Conservation (phyloP, 23 tunicate species). For the Botrylloides violaceus region DNA sequence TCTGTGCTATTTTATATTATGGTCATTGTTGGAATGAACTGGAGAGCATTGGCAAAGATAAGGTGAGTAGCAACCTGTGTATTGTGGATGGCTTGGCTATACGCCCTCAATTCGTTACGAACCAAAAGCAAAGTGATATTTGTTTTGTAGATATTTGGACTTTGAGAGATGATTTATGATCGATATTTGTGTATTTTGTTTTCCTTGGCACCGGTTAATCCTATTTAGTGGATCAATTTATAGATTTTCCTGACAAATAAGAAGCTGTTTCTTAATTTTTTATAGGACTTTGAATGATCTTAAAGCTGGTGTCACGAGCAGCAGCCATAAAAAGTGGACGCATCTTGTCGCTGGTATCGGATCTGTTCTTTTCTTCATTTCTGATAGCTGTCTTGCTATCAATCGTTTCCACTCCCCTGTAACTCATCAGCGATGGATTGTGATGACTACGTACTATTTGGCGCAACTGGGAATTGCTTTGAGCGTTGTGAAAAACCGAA, state of each 20-base stretch:
- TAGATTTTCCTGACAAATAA: no score
- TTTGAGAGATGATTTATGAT: no score
- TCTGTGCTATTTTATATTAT: slow-evolving; percentile 59
- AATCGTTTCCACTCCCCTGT: slow-evolving; percentile 75
- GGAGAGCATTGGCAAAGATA: slow-evolving; percentile 83
- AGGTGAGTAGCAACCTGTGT: slow-evolving; percentile 62
- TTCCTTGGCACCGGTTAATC: no score
- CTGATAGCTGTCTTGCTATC: slow-evolving; percentile 73
- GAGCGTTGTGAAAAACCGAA: slow-evolving; percentile 75
- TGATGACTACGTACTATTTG: slow-evolving; percentile 87
- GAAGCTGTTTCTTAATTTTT: no score
- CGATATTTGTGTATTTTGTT: no score
- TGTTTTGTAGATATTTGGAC: no score
- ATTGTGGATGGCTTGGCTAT: no score
- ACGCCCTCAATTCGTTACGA: no score
- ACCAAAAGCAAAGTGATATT: no score
- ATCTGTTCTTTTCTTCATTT: slow-evolving; percentile 55
- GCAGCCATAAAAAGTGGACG: slow-evolving; percentile 74
- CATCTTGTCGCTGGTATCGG: slow-evolving; percentile 82
- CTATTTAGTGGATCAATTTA: no score
- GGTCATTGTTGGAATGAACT: slow-evolving; percentile 67
- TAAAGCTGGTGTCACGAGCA: slow-evolving; percentile 72
- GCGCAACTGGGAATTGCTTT: slow-evolving; percentile 84
- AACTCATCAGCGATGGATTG: slow-evolving; percentile 82
- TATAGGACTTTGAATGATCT: slow-evolving; percentile 50